Conservation (phyloP, 2,888 invertebrate species). For the Lingula anatina region DNA sequence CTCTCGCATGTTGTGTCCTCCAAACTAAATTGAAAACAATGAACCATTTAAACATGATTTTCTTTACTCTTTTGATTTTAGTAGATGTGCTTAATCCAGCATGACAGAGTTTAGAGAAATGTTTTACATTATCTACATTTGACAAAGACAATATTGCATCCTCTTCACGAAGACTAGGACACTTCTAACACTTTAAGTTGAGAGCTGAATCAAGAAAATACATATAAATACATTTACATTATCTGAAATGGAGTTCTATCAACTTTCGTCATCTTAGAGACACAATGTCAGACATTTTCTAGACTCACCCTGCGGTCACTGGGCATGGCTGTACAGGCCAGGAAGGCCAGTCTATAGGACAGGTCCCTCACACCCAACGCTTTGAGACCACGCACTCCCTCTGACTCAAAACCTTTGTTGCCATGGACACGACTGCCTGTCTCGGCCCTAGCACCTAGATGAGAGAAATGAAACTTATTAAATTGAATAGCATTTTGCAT, state of each 20-base stretch:
- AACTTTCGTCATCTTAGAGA: no score
- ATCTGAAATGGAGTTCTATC: background rate
- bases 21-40: constrained; percentile 59
- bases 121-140: no score
- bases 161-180: no score
- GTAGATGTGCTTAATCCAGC: no score
- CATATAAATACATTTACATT: background rate
- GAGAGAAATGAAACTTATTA: background rate
- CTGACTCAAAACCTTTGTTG: constrained; percentile 59
- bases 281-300: no score
- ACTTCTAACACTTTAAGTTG: no score
- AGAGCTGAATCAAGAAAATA: no score
- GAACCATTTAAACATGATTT: background rate
- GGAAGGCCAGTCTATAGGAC: constrained; percentile 82
- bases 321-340: constrained; percentile 86
- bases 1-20: constrained; percentile 74
- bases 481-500: no score
- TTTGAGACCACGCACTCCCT: constrained; percentile 83
- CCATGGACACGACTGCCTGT: constrained; percentile 68
- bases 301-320: constrained; percentile 66
- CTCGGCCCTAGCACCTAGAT: constrained; percentile 71
- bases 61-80: background rate
- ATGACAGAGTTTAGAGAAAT: no score
- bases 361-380: constrained; percentile 81
- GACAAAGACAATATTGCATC: no score